Conservation (phyloP, 2,888 invertebrate genomes). For the Lithophane socia region DNA sequence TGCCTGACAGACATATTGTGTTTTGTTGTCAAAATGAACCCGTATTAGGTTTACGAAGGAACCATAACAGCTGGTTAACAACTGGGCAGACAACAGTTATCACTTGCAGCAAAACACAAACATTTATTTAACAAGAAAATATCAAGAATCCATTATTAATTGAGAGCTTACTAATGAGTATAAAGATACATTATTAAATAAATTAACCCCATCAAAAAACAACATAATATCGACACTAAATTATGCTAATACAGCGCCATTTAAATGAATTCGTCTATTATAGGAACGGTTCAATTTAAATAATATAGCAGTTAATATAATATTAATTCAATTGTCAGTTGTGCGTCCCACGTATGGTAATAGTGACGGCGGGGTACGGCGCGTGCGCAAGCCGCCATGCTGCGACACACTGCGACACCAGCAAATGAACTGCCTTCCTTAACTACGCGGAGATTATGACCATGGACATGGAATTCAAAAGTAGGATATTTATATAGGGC, state of each 20-base stretch:
- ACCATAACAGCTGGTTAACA: neutral
- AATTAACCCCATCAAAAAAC: conserved; percentile 40
- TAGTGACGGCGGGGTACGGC: conserved; percentile 72
- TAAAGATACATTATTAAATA: conserved; percentile 29
- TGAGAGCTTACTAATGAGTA: conserved; percentile 29
- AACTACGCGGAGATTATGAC: conserved; percentile 55
- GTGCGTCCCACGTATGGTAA: conserved; percentile 80
- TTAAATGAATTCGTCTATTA: conserved; percentile 62
- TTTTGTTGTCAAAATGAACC: neutral
- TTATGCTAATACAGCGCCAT: conserved; percentile 50
- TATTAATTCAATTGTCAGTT: conserved; percentile 79
- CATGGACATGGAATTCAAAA: conserved; percentile 21
- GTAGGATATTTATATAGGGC: neutral
- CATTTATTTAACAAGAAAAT: conserved; percentile 1
- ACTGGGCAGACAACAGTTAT: neutral
- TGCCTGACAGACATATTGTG: neutral
- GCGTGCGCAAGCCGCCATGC: conserved; percentile 73
- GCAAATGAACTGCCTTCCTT: conserved; percentile 63
- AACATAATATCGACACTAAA: conserved; percentile 35
- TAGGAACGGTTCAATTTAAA: conserved; percentile 59
- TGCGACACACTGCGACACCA: conserved; percentile 63
- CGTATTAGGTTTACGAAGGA: neutral
- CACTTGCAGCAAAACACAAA: conserved; percentile 15
- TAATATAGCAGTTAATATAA: conserved; percentile 65
- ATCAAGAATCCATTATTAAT: conserved; percentile 8